Evolutionary conservation across 2,888 invertebrate genomes (phyloP), one percentile per base, ranked within the genome.

Genomic region (Spodoptera exigua): DNA sequence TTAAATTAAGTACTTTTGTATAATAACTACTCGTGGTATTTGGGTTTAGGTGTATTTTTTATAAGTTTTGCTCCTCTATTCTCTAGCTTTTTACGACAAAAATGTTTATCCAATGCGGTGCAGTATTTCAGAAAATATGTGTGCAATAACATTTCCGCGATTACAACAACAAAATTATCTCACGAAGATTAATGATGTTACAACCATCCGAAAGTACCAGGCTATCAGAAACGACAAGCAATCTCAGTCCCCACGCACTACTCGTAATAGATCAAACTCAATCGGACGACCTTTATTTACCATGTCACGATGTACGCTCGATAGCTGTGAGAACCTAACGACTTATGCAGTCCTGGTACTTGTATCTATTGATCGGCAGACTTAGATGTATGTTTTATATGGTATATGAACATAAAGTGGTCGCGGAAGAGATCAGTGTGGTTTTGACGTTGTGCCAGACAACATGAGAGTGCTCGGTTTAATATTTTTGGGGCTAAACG

Each of bases 391-490:
- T 61, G 60, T 39, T 40, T 62, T 56, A 67, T 43, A 57, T 48
- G 34, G 53, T 70, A 78, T 78, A 76, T 73, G 61, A 61, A 17
- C 66, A 59, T 55, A 46, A 27, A 12, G 51, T 5, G 46, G 46
- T 56, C 12, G 16, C 17, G 13, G 48, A 16, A 41, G 46, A 60
- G 53, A 62, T 64, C 83, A 84, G 85, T 84, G 63, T 64, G 61
- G 35, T 70, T 52, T 47, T 53, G 49, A 61, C 70, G 59, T 63
- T 80, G 59, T 59, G 48, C 49, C 48, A 44, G 65, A 41, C 62
- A 85, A 82, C 79, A 84, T 84, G 84, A 60, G 74, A 27, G 59
- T 69, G 53, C 49, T 74, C 40, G 55, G 71, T 11, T 52, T 77
- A 14, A 51, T 76, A 27, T 72, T 53, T 73, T 65, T 74, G 37